Evolutionary conservation across 2,113 vertebrate species (phyloP).

Genomic region (Pelodiscus sinensis): DNA sequence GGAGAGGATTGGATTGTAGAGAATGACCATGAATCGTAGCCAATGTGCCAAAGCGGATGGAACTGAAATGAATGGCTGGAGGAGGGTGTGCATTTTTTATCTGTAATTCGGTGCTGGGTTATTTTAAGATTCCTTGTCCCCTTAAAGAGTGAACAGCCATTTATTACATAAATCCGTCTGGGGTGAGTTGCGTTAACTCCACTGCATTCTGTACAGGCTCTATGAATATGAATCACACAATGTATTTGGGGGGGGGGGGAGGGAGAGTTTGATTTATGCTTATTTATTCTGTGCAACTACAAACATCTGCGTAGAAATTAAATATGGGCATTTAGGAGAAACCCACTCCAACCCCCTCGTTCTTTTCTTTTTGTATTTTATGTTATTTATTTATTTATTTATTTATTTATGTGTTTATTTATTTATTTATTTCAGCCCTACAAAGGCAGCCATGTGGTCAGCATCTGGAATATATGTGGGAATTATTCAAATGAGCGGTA

Average conservation of each 20-base stretch:
- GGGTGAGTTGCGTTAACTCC: background rate
- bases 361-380: too few species aligned
- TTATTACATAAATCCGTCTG: slow-evolving; percentile 16
- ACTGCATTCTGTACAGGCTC: background rate
- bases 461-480: slow-evolving; percentile 72
- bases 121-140: slow-evolving; percentile 16
- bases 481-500: slow-evolving; percentile 69
- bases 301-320: slow-evolving; percentile 67
- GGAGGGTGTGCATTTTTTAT: background rate
- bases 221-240: slow-evolving; percentile 37
- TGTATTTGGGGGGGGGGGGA: background rate
- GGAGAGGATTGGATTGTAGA: background rate
- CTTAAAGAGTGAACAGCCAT: background rate
- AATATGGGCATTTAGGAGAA: slow-evolving; percentile 44
- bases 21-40: fast-evolving
- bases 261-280: background rate
- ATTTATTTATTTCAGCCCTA: background rate
- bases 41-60: background rate
- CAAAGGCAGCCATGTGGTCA: slow-evolving; percentile 63
- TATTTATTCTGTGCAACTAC: slow-evolving; percentile 55
- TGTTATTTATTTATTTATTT: too few species aligned
- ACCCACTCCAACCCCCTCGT: background rate
- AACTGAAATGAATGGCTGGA: background rate
- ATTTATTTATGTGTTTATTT: too few species aligned
- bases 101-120: background rate